These are phyloP conservation scores for Dermochelys coriacea DNA, from an alignment of 2,797 vertebrate species.

Conservation along the genomic window DNA sequence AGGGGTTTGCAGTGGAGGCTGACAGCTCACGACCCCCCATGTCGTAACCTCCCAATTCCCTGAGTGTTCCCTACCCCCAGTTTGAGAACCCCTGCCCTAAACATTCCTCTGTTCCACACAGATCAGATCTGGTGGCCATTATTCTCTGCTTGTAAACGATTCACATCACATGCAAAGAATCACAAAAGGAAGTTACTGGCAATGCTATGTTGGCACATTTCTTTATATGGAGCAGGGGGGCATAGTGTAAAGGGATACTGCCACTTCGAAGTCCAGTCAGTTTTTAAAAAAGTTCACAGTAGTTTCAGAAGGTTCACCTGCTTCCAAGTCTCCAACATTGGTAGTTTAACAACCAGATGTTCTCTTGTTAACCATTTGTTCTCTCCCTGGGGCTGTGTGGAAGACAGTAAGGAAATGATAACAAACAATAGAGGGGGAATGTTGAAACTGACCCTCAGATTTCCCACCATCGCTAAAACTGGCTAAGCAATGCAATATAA, in stretches of 20 bases:
- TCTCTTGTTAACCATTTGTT: not conserved
- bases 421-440: not conserved
- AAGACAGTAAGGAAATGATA: not conserved
- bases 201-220: not conserved
- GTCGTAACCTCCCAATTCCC: too few relatives aligned
- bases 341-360: not conserved
- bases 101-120: not conserved
- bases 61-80: too few relatives aligned
- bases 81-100: not conserved
- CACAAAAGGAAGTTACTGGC: not conserved
- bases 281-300: not conserved
- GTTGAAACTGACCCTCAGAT: not conserved
- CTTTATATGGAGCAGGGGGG: not conserved
- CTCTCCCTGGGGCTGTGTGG: not conserved
- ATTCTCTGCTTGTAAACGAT: not conserved
- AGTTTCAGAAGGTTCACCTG: not conserved
- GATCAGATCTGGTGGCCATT: not conserved
- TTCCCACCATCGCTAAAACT: not conserved
- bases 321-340: not conserved
- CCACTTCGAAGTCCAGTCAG: not conserved
- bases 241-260: not conserved
- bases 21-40: too few relatives aligned
- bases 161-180: not conserved
- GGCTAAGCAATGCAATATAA: too few relatives aligned
- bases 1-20: too few relatives aligned